A percentile compares a stretch with the other conserved stretches of the same genome.
Evolutionary conservation across 2,113 vertebrate genomes (phyloP).

Genomic region (Neogale vison): DNA sequence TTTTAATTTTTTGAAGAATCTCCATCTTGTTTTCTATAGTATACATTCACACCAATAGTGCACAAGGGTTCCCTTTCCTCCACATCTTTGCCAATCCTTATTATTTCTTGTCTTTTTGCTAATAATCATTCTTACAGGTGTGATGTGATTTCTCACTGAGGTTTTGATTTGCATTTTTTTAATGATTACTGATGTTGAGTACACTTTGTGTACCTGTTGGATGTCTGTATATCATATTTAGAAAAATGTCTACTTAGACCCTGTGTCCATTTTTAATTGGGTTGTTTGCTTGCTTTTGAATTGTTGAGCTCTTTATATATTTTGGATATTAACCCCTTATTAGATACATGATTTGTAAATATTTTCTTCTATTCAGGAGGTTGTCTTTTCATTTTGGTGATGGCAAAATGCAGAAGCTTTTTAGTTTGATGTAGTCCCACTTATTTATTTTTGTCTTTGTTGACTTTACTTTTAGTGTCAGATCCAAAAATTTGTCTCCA

Average conservation of each 20-base stretch:
- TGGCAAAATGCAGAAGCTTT: background rate
- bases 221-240: background rate
- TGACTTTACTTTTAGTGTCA: background rate
- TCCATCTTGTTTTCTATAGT: background rate
- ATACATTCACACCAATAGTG: background rate
- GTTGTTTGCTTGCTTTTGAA: background rate
- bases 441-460: background rate
- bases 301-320: background rate
- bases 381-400: background rate
- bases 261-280: background rate
- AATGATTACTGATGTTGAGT: background rate
- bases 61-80: background rate
- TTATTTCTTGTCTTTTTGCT: background rate
- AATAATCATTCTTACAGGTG: background rate
- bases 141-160: background rate
- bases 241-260: background rate
- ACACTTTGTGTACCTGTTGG: background rate
- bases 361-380: background rate
- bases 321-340: background rate
- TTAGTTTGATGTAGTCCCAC: background rate
- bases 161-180: background rate
- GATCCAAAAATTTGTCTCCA: background rate
- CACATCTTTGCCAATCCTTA: background rate
- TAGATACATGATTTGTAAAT: background rate
- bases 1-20: background rate